A percentile compares a stretch with the other conserved stretches of the same genome.
phyloP scores from a whole-genome alignment of 2,113 vertebrate species.

The Onychorhynchus coronatus region DNA sequence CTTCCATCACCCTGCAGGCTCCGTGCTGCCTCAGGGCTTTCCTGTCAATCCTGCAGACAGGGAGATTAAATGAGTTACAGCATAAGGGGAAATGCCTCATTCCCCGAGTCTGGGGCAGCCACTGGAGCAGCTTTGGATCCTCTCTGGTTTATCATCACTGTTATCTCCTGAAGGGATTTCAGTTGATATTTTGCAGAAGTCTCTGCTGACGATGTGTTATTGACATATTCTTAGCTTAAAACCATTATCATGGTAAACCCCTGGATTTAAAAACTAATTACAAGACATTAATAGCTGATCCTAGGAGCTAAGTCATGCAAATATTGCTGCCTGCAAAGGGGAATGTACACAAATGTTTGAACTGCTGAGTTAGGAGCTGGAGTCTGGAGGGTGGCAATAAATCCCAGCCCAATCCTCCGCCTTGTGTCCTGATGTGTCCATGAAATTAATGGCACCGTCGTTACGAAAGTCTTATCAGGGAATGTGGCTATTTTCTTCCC shows the following conservation, averaged over 20 bases:
- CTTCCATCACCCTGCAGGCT: not conserved
- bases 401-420: not conserved
- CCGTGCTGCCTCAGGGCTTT: rapidly evolving
- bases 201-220: slow-evolving; percentile 55
- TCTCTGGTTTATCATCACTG: not conserved
- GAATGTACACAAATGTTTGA: slow-evolving; percentile 42
- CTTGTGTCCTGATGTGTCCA: not conserved
- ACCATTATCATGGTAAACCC: slow-evolving; percentile 58
- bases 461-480: slow-evolving; percentile 6
- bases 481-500: slow-evolving; percentile 36
- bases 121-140: not conserved
- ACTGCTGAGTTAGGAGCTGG: slow-evolving; percentile 59
- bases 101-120: not conserved
- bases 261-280: slow-evolving; percentile 73
- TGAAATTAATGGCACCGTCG: slow-evolving; percentile 26
- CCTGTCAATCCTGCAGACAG: not conserved
- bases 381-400: slow-evolving; percentile 40
- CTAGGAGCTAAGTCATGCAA: slow-evolving; percentile 57
- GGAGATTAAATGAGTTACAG: not conserved
- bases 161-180: not conserved
- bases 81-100: not conserved
- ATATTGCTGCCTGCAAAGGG: slow-evolving; percentile 53
- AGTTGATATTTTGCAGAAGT: not conserved
- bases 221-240: slow-evolving; percentile 66
- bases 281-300: slow-evolving; percentile 66